phyloP scores from a whole-genome alignment of 1,140 invertebrate species.

The Diplogasteroides magnus region DNA sequence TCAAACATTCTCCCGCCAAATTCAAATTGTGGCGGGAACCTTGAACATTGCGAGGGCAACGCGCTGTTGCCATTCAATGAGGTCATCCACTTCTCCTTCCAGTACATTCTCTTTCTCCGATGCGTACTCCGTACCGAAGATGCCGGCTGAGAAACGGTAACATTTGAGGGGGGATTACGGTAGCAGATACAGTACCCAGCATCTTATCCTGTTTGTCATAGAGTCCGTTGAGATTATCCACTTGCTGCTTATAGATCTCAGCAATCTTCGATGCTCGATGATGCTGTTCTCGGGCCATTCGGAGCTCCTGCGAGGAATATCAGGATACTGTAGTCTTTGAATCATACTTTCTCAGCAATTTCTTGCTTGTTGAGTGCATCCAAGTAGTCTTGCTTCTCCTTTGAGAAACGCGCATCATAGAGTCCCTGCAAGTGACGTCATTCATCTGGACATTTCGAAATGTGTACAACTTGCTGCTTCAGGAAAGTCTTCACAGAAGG shows the following conservation, averaged over 20 bases:
- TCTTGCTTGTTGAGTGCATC: constrained; percentile 60
- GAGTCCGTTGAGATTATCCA: constrained; percentile 59
- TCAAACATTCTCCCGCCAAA: not conserved
- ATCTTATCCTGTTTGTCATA: constrained; percentile 62
- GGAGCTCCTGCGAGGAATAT: constrained; percentile 44
- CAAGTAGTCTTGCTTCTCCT: constrained; percentile 60
- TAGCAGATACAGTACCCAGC: constrained; percentile 57
- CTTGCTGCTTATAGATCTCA: constrained; percentile 54
- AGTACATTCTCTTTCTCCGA: constrained; percentile 61
- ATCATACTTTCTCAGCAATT: constrained; percentile 47
- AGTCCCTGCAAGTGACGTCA: too few relatives aligned
- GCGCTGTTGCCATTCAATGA: constrained; percentile 61
- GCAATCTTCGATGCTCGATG: constrained; percentile 48
- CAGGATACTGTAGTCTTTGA: constrained; percentile 10
- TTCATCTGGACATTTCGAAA: not conserved
- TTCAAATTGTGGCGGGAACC: too few relatives aligned
- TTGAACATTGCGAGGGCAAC: constrained; percentile 62
- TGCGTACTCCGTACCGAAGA: constrained; percentile 62
- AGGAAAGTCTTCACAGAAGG: constrained; percentile 56
- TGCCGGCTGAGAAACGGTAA: constrained; percentile 54
- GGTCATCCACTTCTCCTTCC: constrained; percentile 61
- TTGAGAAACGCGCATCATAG: constrained; percentile 55
- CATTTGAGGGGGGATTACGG: constrained; percentile 8
- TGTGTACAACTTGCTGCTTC: constrained; percentile 44
- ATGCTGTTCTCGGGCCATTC: constrained; percentile 47